These are phyloP conservation scores for Ichneumon xanthorius DNA, from an alignment of 2,888 invertebrate species.

Conservation along the genomic window DNA sequence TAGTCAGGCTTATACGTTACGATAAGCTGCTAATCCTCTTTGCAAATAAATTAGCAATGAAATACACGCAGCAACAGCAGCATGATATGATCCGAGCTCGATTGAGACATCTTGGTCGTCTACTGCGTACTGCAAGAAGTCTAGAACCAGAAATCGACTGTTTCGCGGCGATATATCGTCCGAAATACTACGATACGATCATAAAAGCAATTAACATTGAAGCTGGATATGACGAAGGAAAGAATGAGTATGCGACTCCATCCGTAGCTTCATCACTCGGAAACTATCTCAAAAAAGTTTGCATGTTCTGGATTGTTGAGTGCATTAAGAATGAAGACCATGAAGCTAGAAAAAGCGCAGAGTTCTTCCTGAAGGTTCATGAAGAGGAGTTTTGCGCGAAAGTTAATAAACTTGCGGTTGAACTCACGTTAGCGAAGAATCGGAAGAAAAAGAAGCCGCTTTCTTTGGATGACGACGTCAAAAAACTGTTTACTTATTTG, in stretches of 20 bases:
- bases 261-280: slow-evolving; percentile 7
- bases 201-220: slow-evolving; percentile 54
- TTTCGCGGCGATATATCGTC: slow-evolving; percentile 54
- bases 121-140: slow-evolving; percentile 39
- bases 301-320: slow-evolving; percentile 17
- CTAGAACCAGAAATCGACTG: slow-evolving; percentile 47
- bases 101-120: slow-evolving; percentile 58
- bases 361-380: not conserved
- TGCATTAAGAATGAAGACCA: slow-evolving; percentile 40
- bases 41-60: slow-evolving; percentile 66
- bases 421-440: slow-evolving; percentile 20
- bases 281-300: slow-evolving; percentile 47
- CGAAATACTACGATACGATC: slow-evolving; percentile 54
- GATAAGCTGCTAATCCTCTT: slow-evolving; percentile 67
- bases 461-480: slow-evolving; percentile 38
- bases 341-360: slow-evolving; percentile 23
- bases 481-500: slow-evolving; percentile 28
- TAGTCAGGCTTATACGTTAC: slow-evolving; percentile 65
- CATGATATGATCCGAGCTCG: slow-evolving; percentile 64
- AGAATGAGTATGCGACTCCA: not conserved
- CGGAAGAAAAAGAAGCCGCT: slow-evolving; percentile 35
- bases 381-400: slow-evolving; percentile 44
- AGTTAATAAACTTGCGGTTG: slow-evolving; percentile 48
- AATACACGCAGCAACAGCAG: slow-evolving; percentile 60
- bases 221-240: slow-evolving; percentile 52